A percentile compares a stretch with the other conserved stretches of the same genome.
phyloP scores from a whole-genome alignment of 2,888 invertebrate species.

The Altica lythri region DNA sequence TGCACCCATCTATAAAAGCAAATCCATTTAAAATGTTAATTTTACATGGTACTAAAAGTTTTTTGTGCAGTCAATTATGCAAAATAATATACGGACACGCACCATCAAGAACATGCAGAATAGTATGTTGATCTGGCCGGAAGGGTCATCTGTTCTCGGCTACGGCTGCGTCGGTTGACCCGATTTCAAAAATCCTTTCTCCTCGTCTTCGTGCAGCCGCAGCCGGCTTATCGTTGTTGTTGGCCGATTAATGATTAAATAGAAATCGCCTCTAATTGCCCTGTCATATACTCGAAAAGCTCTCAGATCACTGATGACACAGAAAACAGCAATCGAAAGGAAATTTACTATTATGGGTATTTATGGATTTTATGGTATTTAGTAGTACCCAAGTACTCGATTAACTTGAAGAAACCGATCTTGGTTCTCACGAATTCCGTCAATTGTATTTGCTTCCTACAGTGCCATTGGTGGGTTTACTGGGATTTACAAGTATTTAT shows the following conservation, averaged over 20 bases:
- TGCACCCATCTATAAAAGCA: too few relatives aligned
- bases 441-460: too few relatives aligned
- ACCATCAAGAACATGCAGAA: slow-evolving; percentile 14
- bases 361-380: not conserved
- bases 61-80: too few relatives aligned
- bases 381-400: too few relatives aligned
- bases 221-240: slow-evolving; percentile 24
- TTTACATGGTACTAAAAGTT: too few relatives aligned
- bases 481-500: too few relatives aligned
- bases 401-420: too few relatives aligned
- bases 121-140: slow-evolving; percentile 32
- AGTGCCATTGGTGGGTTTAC: too few relatives aligned
- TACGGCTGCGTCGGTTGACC: slow-evolving; percentile 35
- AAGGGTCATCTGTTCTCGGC: slow-evolving; percentile 36
- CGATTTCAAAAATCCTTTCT: slow-evolving; percentile 46
- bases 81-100: not conserved
- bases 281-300: slow-evolving; percentile 21
- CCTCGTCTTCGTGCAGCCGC: slow-evolving; percentile 42
- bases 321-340: slow-evolving; percentile 2
- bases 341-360: slow-evolving; percentile 1
- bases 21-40: too few relatives aligned
- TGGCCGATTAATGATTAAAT: slow-evolving; percentile 43
- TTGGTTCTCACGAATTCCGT: too few relatives aligned
- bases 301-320: not conserved
- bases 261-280: slow-evolving; percentile 49